Conservation (phyloP, 2,113 vertebrate genomes). For the Campylomormyrus numenius region DNA sequence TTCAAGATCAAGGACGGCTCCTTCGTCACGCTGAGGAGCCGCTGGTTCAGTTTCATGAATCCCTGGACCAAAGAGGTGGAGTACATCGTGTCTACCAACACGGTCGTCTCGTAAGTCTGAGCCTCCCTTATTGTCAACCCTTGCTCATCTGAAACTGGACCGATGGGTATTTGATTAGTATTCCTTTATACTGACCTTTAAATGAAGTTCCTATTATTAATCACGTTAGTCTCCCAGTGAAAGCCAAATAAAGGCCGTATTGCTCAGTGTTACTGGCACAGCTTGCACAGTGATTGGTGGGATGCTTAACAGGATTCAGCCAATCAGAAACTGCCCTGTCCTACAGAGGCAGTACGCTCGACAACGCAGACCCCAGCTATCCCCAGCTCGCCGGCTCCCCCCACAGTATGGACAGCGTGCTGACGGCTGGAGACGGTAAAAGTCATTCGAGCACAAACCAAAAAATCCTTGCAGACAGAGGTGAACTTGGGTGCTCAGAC, state of each 20-base stretch:
- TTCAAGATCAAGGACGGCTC: conserved; percentile 98
- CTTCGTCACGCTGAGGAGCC: conserved; percentile 92
- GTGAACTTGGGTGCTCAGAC: background rate
- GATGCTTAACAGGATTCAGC: background rate
- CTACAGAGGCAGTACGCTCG: conserved; percentile 70
- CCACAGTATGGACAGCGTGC: conserved; percentile 88
- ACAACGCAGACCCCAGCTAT: conserved; percentile 72
- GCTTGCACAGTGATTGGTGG: background rate
- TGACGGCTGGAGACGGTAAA: conserved; percentile 78
- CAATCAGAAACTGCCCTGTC: background rate
- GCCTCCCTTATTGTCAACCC: background rate
- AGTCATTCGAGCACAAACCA: background rate
- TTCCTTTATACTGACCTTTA: background rate
- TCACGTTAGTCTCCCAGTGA: background rate
- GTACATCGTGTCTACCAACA: conserved; percentile 98
- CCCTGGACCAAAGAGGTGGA: conserved; percentile 99
- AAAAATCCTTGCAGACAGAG: background rate
- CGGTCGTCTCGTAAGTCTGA: conserved; percentile 86
- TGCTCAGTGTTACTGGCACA: background rate
- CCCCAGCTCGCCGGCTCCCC: conserved; percentile 80
- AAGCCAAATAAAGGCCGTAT: background rate
- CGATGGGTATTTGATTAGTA: background rate
- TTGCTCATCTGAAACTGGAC: background rate
- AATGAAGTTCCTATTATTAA: background rate
- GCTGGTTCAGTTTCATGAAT: conserved; percentile 99